phyloP scores from a whole-genome alignment of 2,888 invertebrate species.

The Drosophila stalkeri region DNA sequence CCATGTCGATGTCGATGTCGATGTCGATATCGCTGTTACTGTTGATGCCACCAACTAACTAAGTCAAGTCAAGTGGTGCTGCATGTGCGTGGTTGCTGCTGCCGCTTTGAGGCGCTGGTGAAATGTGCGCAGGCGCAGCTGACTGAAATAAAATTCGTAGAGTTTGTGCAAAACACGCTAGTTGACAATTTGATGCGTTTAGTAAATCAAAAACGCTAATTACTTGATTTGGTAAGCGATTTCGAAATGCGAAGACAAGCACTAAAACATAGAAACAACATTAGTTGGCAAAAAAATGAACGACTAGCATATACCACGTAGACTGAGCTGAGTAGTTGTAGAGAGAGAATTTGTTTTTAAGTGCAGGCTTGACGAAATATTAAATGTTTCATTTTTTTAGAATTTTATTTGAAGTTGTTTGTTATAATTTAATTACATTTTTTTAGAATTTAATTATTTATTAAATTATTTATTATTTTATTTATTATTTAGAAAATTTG shows the following conservation, averaged over 20 bases:
- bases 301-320: constrained; percentile 3
- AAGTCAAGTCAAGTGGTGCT: constrained; percentile 57
- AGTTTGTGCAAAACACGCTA: constrained; percentile 38
- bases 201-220: constrained; percentile 83
- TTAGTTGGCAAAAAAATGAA: background rate
- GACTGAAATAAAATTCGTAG: constrained; percentile 55
- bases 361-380: too few relatives aligned
- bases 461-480: too few relatives aligned
- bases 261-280: constrained; percentile 11
- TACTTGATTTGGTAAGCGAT: constrained; percentile 78
- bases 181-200: constrained; percentile 80
- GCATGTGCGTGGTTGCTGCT: constrained; percentile 14
- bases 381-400: too few relatives aligned
- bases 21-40: constrained; percentile 10
- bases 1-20: constrained; percentile 8
- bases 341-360: too few relatives aligned
- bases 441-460: too few relatives aligned
- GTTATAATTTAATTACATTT: too few relatives aligned
- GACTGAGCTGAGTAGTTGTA: too few relatives aligned
- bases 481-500: too few relatives aligned
- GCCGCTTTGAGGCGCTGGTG: constrained; percentile 48
- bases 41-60: constrained; percentile 57
- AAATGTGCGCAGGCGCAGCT: constrained; percentile 68
- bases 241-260: constrained; percentile 62
- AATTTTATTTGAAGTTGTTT: too few relatives aligned